Conservation (phyloP, 2,113 vertebrate genomes). For the Theristicus caerulescens region DNA sequence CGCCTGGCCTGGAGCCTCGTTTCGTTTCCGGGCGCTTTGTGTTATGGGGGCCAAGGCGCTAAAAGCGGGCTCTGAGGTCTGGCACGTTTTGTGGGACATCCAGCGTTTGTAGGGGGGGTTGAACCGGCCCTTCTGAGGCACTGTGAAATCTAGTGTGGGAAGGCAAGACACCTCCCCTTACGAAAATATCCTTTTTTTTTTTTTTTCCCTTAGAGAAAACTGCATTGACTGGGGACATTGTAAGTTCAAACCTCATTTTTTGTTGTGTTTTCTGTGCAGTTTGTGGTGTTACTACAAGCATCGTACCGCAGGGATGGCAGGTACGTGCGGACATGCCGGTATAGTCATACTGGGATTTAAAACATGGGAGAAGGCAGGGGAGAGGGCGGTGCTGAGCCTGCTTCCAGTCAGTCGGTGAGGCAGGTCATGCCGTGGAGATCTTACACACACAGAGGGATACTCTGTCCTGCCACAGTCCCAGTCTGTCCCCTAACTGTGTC, state of each 20-base stretch:
- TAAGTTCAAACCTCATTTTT: background rate
- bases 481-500: background rate
- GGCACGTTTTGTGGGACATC: background rate
- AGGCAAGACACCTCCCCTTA: background rate
- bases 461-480: background rate
- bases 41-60: background rate
- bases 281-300: background rate
- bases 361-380: background rate
- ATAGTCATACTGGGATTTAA: background rate
- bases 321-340: accelerated
- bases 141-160: background rate
- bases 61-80: background rate
- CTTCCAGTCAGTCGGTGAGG: background rate
- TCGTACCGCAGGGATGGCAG: background rate
- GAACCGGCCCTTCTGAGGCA: background rate
- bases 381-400: background rate
- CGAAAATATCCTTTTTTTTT: background rate
- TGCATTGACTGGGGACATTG: background rate
- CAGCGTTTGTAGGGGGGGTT: background rate
- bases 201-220: background rate
- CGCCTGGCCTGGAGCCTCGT: background rate
- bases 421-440: accelerated
- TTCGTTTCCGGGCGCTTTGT: too few relatives aligned
- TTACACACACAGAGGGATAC: background rate
- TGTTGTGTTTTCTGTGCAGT: background rate